Evolutionary conservation across 2,797 vertebrate genomes (phyloP).

Genomic region (Pipistrellus pygmaeus): DNA sequence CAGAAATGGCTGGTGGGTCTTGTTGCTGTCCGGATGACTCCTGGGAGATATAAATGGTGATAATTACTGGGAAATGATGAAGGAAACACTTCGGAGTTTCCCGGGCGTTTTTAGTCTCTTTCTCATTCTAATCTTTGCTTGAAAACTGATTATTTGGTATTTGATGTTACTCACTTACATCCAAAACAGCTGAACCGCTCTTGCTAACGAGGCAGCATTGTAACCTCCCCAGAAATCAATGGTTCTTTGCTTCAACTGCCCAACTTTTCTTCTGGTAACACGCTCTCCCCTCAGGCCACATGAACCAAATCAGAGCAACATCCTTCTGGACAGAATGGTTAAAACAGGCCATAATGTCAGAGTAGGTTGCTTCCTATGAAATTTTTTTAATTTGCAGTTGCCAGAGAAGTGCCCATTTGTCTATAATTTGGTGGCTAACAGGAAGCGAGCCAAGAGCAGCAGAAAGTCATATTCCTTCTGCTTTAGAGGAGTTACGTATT

Average conservation of each 20-base stretch:
- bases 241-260: not conserved
- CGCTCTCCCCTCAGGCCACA: not conserved
- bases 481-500: conserved; percentile 25
- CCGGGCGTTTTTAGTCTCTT: conserved; percentile 29
- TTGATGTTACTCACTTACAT: conserved; percentile 17
- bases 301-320: not conserved
- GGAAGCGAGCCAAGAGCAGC: conserved; percentile 11
- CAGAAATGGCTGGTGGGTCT: not conserved
- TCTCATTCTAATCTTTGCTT: conserved; percentile 16
- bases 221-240: not conserved
- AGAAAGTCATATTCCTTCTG: conserved; percentile 45
- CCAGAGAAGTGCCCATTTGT: not conserved
- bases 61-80: conserved; percentile 27
- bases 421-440: conserved; percentile 5
- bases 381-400: conserved; percentile 27
- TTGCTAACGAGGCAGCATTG: not conserved
- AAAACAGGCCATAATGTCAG: not conserved
- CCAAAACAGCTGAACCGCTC: not conserved
- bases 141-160: not conserved
- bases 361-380: not conserved
- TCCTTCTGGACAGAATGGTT: not conserved
- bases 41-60: not conserved
- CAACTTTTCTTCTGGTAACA: not conserved
- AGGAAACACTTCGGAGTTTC: not conserved
- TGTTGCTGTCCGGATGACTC: not conserved